phyloP scores from a whole-genome alignment of 1,140 invertebrate genomes.

The Zaprionus nigranus region DNA sequence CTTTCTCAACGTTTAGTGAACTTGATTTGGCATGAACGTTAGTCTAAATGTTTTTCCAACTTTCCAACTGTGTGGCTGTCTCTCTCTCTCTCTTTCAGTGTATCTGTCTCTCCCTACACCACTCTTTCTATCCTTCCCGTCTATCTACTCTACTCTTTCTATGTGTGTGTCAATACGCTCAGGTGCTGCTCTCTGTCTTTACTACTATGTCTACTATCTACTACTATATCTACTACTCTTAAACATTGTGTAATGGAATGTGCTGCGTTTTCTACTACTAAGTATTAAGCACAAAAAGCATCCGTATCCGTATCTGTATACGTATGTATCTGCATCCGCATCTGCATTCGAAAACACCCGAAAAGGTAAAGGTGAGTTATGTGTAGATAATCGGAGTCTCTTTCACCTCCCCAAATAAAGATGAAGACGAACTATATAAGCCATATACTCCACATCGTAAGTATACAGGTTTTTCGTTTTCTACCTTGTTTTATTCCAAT shows the following conservation, averaged over 20 bases:
- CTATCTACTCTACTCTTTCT: slow-evolving; percentile 19
- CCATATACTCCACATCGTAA: slow-evolving; percentile 12
- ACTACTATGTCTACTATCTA: slow-evolving; percentile 36
- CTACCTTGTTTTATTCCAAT: slow-evolving; percentile 18
- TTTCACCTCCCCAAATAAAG: background rate
- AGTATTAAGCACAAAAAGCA: slow-evolving; percentile 48
- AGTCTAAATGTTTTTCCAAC: slow-evolving; percentile 73
- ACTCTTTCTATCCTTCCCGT: slow-evolving; percentile 27
- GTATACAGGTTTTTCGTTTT: slow-evolving; percentile 23
- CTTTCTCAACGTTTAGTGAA: slow-evolving; percentile 61
- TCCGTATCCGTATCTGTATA: slow-evolving; percentile 35
- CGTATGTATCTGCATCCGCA: slow-evolving; percentile 20
- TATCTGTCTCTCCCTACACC: slow-evolving; percentile 22
- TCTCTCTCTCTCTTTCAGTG: slow-evolving; percentile 23
- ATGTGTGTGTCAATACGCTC: slow-evolving; percentile 30
- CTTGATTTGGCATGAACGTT: slow-evolving; percentile 78
- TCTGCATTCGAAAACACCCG: background rate
- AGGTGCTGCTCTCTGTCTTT: slow-evolving; percentile 50
- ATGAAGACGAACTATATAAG: background rate
- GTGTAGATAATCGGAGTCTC: slow-evolving; percentile 26
- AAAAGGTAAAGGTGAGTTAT: slow-evolving; percentile 45
- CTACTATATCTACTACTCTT: slow-evolving; percentile 43
- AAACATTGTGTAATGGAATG: slow-evolving; percentile 58
- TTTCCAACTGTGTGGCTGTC: slow-evolving; percentile 23
- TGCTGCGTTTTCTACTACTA: slow-evolving; percentile 55